Conservation (phyloP, 2,888 invertebrate species). For the Lissocephala sabroskyi region DNA sequence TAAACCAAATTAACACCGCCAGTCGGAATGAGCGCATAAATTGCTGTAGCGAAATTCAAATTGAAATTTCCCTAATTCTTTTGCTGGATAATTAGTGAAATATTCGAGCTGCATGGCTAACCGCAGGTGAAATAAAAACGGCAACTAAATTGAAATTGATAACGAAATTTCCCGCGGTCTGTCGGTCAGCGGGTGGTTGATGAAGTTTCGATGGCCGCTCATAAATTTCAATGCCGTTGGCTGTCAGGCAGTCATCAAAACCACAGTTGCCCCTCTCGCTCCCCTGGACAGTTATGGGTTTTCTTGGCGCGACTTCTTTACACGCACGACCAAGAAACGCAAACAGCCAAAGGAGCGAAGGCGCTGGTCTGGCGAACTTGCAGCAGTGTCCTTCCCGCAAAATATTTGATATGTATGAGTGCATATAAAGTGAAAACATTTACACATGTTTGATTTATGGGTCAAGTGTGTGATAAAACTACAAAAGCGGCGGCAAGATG, state of each 20-base stretch:
- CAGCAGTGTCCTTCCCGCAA: conserved; percentile 8
- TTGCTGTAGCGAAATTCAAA: too few relatives aligned
- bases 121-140: too few relatives aligned
- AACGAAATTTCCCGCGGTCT: too few relatives aligned
- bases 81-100: too few relatives aligned
- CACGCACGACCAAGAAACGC: conserved; percentile 42
- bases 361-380: not conserved
- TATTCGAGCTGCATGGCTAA: too few relatives aligned
- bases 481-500: conserved; percentile 41
- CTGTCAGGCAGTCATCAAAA: conserved; percentile 48
- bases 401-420: conserved; percentile 56
- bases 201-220: too few relatives aligned
- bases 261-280: not conserved
- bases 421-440: conserved; percentile 63
- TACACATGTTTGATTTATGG: conserved; percentile 63
- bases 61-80: too few relatives aligned
- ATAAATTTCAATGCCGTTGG: conserved; percentile 27
- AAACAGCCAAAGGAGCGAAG: not conserved
- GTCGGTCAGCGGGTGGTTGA: too few relatives aligned
- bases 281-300: too few relatives aligned
- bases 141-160: too few relatives aligned
- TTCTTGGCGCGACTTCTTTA: conserved; percentile 51
- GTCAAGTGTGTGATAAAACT: conserved; percentile 63
- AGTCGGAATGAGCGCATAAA: too few relatives aligned
- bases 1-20: too few relatives aligned